Evolutionary conservation across 2,888 invertebrate species (phyloP).

Genomic region (Altica lythri): DNA sequence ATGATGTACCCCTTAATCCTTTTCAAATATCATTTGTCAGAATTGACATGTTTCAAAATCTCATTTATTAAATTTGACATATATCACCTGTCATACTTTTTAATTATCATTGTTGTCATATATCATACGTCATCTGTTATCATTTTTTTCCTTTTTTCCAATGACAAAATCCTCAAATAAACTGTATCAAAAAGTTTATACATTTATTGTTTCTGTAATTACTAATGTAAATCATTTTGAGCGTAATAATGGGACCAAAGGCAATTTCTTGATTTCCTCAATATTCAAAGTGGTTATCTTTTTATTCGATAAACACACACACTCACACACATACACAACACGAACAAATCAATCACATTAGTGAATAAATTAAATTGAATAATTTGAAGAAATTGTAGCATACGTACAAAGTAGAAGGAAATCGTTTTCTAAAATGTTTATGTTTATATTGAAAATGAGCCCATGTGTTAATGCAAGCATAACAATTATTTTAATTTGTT

Average conservation of each 20-base stretch:
- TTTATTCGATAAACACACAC: background rate
- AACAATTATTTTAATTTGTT: slow-evolving; percentile 9
- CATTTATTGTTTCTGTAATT: slow-evolving; percentile 8
- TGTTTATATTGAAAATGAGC: slow-evolving; percentile 14
- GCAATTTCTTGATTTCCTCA: slow-evolving; percentile 10
- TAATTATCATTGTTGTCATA: too few species aligned
- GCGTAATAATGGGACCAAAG: slow-evolving; percentile 4
- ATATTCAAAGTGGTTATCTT: slow-evolving; percentile 14
- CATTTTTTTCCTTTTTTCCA: too few species aligned
- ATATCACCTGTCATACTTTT: too few species aligned
- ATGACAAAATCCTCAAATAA: too few species aligned
- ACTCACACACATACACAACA: background rate
- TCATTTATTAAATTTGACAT: slow-evolving; percentile 24
- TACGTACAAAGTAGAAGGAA: too few species aligned
- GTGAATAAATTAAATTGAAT: slow-evolving; percentile 21
- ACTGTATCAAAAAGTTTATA: too few species aligned
- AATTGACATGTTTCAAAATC: slow-evolving; percentile 5
- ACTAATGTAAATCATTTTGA: slow-evolving; percentile 5
- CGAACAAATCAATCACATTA: slow-evolving; percentile 30
- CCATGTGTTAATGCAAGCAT: slow-evolving; percentile 6
- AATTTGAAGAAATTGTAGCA: slow-evolving; percentile 15
- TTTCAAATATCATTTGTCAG: background rate
- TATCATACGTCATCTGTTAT: too few species aligned
- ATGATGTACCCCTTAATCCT: background rate
- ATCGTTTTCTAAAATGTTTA: slow-evolving; percentile 17